Evolutionary conservation across 2,888 invertebrate genomes (phyloP), one percentile per base, ranked within the genome.

Genomic region (Heteromyza rotundicornis): DNA sequence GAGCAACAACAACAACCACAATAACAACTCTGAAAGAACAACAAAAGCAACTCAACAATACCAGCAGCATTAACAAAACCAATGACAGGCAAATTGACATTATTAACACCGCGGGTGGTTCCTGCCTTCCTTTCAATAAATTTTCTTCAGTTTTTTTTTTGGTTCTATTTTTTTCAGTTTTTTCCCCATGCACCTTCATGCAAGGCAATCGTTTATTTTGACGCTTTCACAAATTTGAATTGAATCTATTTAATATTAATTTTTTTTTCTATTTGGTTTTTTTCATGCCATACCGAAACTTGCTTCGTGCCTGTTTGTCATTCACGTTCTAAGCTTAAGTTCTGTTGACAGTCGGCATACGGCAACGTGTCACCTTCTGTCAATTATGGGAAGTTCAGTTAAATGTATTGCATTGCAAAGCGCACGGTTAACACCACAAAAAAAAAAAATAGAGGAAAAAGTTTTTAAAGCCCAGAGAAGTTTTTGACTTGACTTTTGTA

Each of bases 71-170:
- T 23, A 8, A 16, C 55, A 56, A 58, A 64, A 65, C 60, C 62
- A 64, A 62, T 70, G 68, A 71, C 68, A 69, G 64, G 64, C 70
- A 71, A 73, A 71, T 70, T 73, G 69, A 69, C 68, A 67, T 67
- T 68, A 70, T 69, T 70, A 70, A 69, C 70, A 67, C 68, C 58
- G 67, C 69, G 71, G 67, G 72, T 71, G 70, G 61, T 59, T 5
- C 22, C 49, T 5, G 49, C 40, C 40, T 40, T 47, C 20, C 47
- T 47, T 47, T n/a, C n/a, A 40, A 40, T 40, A 40, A 32, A 32
- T 8, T 40, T 40, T 27, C 20, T 19, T 12, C 50, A 50, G n/a
- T 20, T 23, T 2, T 52, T 52, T 23, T 23, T 22, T 51, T 20
- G 14, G 19, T 17, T 35, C 19, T 54, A 2, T 16, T 32, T 20